A percentile compares a stretch with the other conserved stretches of the same genome.
These are phyloP conservation scores for Ctena decussata DNA, from an alignment of 2,888 invertebrate genomes.

Conservation along the genomic window DNA sequence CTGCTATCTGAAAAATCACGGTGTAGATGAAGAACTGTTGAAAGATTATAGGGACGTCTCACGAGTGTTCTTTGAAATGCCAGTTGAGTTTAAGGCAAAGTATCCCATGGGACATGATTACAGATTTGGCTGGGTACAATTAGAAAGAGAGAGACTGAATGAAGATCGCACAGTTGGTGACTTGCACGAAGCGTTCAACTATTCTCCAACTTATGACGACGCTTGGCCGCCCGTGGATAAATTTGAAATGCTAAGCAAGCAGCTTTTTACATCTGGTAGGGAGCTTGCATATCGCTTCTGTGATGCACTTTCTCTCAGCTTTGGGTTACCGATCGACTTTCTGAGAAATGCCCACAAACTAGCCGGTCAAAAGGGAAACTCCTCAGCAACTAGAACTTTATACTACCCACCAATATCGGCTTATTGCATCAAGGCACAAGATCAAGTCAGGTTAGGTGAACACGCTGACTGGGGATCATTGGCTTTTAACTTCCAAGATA, in stretches of 20 bases:
- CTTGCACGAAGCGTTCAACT: slow-evolving; percentile 1
- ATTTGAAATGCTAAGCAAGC: background rate
- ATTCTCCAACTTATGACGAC: background rate
- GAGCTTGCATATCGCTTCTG: background rate
- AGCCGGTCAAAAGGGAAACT: background rate
- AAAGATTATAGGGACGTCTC: slow-evolving; percentile 1
- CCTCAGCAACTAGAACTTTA: background rate
- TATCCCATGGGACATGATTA: slow-evolving; percentile 2
- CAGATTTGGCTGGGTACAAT: slow-evolving; percentile 12
- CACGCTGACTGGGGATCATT: background rate
- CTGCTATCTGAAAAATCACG: slow-evolving; percentile 47
- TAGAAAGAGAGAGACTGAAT: slow-evolving; percentile 10
- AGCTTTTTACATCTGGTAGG: background rate
- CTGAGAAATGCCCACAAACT: background rate
- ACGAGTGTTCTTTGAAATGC: slow-evolving; percentile 39
- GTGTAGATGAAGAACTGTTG: too few species aligned
- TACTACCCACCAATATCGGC: background rate
- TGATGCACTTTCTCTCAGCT: background rate
- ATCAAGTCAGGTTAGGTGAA: background rate
- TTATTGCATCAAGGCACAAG: too few species aligned
- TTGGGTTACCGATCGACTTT: background rate
- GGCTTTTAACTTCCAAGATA: background rate
- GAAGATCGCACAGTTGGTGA: background rate
- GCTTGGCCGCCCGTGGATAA: background rate
- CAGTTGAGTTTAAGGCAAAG: slow-evolving; percentile 30